These are phyloP conservation scores for Perodicticus potto DNA, from an alignment of 2,797 vertebrate genomes.

Conservation along the genomic window DNA sequence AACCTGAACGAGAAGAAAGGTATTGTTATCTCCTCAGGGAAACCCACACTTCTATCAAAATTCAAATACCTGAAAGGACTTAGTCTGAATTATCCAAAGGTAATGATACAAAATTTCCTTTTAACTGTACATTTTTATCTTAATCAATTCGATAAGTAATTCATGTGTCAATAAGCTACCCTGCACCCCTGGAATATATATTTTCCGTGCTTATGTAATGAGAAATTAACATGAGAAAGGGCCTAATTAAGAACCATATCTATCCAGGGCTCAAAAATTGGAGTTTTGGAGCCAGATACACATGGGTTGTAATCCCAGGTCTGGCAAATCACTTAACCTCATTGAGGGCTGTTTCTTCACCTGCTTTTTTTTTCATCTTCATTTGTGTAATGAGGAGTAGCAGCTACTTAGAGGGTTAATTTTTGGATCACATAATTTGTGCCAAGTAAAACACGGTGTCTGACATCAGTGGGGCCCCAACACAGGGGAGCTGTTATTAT, in stretches of 20 bases:
- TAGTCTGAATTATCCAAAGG: not conserved
- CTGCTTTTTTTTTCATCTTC: not conserved
- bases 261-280: not conserved
- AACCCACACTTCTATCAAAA: slow-evolving; percentile 4
- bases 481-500: not conserved
- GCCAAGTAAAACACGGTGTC: not conserved
- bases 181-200: not conserved
- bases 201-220: not conserved
- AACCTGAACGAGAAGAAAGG: not conserved
- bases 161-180: not conserved
- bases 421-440: accelerated
- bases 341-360: not conserved
- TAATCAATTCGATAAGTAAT: not conserved
- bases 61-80: slow-evolving; percentile 17
- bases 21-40: not conserved
- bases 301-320: not conserved
- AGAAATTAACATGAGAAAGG: not conserved
- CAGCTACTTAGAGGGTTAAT: not conserved
- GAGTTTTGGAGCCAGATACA: not conserved
- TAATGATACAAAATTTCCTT: slow-evolving; percentile 26
- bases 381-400: not conserved
- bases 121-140: slow-evolving; percentile 36
- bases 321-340: not conserved
- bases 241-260: not conserved
- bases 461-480: accelerated